Evolutionary conservation across 2,113 vertebrate species (phyloP), one percentile per base, ranked within the genome.

Genomic region (Todiramphus saurophagus): DNA sequence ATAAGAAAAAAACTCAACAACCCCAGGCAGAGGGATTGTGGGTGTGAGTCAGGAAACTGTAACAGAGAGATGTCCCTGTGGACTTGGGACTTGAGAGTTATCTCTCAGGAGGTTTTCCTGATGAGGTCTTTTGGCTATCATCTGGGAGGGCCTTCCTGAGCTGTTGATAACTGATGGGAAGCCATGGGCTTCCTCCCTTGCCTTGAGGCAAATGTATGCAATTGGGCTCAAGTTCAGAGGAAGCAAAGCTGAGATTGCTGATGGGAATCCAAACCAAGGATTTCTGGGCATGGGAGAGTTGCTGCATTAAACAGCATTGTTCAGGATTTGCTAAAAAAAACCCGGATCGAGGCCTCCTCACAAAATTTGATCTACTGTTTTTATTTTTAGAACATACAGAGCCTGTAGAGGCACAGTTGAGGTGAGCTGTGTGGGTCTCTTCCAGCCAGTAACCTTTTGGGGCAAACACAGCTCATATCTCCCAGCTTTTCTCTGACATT

Each of bases 81-180:
- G 93, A 81, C 13, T 28, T 86, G 59, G 39, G 58, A 59, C 74
- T 33, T n/a, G 67, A 58, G 39, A 60, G 62, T 96, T 96, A 95
- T 96, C 95, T 95, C 89, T 84, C 83, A 79, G 83, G 76, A 94
- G 89, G 93, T 87, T 96, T 95, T 96, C 87, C 84, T 93, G 94
- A 79, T 39, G 44, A 77, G 19, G 7, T 74, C 89, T 67, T 64
- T 64, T 94, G 76, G 31, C 46, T 95, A 1, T 94, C 69, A 78
- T 63, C 41, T 89, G 89, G 89, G 81, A 95, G 91, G 89, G 56
- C 66, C 87, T 97, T 96, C 95, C 94, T 94, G 96, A 94, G 77
- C 39, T 91, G 64, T 63, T 95, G 94, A 91, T 97, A 95, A 90
- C 63, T 73, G 72, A 78, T 97, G 80, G 91, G 93, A 95, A 95